phyloP scores from a whole-genome alignment of 2,113 vertebrate species.

The Pseudopipra pipra region DNA sequence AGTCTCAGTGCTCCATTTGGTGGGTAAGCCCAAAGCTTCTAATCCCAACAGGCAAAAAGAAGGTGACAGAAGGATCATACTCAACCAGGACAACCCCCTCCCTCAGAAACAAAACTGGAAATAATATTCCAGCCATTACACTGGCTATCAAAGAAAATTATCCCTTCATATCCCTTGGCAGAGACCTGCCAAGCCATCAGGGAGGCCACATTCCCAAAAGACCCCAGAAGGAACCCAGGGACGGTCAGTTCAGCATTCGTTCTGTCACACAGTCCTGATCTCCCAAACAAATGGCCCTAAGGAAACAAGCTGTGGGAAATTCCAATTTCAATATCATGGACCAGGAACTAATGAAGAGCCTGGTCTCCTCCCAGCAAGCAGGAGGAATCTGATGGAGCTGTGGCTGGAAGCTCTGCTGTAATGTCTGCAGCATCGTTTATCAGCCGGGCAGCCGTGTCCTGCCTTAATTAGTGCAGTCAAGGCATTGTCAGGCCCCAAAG shows the following conservation, averaged over 20 bases:
- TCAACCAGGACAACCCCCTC: background rate
- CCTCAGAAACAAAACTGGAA: background rate
- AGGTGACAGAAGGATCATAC: background rate
- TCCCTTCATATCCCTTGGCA: background rate
- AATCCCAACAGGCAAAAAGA: background rate
- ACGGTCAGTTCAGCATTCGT: background rate
- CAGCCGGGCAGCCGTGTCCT: background rate
- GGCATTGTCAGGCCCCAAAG: background rate
- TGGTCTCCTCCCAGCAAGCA: background rate
- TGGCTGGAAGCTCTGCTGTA: background rate
- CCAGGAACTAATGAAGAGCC: background rate
- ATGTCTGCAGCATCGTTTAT: background rate
- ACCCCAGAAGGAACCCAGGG: fast-evolving
- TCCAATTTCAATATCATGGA: background rate
- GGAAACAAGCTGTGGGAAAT: background rate
- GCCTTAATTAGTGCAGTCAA: background rate
- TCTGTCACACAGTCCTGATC: background rate
- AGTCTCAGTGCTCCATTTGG: background rate
- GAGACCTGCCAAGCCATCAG: background rate
- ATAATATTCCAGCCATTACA: background rate
- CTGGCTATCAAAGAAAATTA: background rate
- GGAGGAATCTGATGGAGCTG: background rate
- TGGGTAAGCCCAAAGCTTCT: background rate
- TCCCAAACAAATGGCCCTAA: background rate
- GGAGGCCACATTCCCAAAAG: background rate